Evolutionary conservation across 2,888 invertebrate species (phyloP), one percentile per base, ranked within the genome.

Genomic region (Drosophila siamana): DNA sequence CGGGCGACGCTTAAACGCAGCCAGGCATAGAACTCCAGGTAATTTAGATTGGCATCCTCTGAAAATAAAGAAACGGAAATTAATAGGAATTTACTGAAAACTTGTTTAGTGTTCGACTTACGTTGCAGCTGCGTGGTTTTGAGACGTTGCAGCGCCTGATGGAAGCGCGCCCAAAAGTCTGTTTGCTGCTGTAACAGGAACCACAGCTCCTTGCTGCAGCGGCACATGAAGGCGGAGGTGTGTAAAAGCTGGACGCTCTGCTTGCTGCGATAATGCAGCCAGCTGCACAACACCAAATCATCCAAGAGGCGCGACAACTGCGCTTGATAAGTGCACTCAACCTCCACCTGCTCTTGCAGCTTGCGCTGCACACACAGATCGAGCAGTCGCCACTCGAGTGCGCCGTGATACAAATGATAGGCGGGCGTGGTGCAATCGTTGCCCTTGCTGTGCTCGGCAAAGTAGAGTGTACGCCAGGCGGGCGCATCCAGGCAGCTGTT

Each of bases 181-280:
- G 4, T 51, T 26, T 87, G 89, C 24, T 93, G 84, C 73, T 93
- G 92, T 9, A 94, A 69, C 78, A 94, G 90, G 0, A 94, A 82
- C 94, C 95, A 95, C 38, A 93, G 78, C 88, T 94, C 94, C 87
- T 93, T 93, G 4, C 93, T 90, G 74, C 95, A 95, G 11, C 93
- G 92, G 64, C 95, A 95, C 60, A 92, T 92, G 78, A 94, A 95
- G 0, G 94, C 93, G 13, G 93, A 92, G 50, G 89, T 92, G n/a
- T 90, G 88, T 15, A 90, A 77, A n/a, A 94, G 77, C 67, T 94
- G 93, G 3, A 83, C 79, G 3, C 91, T 81, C 28, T 92, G 89
- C 41, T 92, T 92, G 91, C 89, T 90, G 13, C 75, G 79, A 57
- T 86, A 90, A 8, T 88, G 59, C 60, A 74, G 85, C 59, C 74